These are phyloP conservation scores for Trichonephila clavipes DNA, from an alignment of 1,140 invertebrate genomes.

Conservation along the genomic window DNA sequence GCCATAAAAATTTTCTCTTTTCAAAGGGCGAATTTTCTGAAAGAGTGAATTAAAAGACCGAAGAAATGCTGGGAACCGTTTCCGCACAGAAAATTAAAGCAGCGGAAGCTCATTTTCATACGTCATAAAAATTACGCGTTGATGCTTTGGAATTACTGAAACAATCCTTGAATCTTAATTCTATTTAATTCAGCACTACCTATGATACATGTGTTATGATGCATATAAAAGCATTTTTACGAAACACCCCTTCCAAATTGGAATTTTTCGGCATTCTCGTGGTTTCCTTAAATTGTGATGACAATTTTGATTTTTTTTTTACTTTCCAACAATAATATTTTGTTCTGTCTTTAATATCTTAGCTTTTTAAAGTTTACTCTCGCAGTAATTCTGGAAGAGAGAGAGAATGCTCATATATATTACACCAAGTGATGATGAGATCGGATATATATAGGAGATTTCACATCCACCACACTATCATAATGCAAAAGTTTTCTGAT, in stretches of 20 bases:
- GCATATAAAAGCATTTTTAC: not conserved
- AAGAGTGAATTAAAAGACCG: conserved; percentile 9
- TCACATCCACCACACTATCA: too few relatives aligned
- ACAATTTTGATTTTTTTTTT: not conserved
- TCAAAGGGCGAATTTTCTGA: not conserved
- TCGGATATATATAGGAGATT: too few relatives aligned
- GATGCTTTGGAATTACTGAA: conserved; percentile 21
- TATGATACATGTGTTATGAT: not conserved
- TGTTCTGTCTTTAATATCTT: too few relatives aligned
- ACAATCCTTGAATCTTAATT: conserved; percentile 47
- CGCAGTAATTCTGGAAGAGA: too few relatives aligned
- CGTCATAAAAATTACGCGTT: conserved; percentile 2
- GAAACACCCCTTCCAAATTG: not conserved
- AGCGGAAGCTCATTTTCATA: conserved; percentile 12
- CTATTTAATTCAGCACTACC: not conserved
- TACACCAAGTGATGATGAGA: too few relatives aligned
- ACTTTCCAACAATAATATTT: not conserved
- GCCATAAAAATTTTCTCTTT: conserved; percentile 14
- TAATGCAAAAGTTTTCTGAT: too few relatives aligned
- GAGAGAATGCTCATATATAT: too few relatives aligned
- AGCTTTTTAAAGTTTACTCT: too few relatives aligned
- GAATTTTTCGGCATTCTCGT: not conserved
- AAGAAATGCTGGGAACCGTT: not conserved
- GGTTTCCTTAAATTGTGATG: not conserved
- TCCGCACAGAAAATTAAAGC: conserved; percentile 30